Percentiles rank a stretch among this genome's conserved stretches.
These are phyloP conservation scores for Drusus annulatus DNA, from an alignment of 1,140 invertebrate genomes.

Conservation along the genomic window DNA sequence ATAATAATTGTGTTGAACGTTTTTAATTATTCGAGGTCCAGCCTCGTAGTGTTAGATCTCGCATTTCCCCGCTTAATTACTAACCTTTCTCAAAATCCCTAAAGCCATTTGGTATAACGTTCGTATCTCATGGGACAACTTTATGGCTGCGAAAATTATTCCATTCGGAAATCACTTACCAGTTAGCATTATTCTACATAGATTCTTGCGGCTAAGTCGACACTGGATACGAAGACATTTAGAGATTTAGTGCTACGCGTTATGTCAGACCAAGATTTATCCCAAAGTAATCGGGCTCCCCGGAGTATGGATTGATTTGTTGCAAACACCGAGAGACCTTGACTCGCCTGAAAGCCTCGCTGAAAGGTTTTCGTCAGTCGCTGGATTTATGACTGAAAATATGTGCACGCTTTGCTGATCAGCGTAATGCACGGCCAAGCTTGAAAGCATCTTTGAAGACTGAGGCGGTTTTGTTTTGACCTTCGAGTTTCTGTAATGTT, in stretches of 20 bases:
- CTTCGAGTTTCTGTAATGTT: too few relatives aligned
- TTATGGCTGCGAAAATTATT: conserved; percentile 52
- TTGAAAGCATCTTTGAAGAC: too few relatives aligned
- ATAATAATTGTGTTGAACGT: too few relatives aligned
- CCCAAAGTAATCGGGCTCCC: neutral
- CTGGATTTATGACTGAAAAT: neutral
- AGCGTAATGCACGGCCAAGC: too few relatives aligned
- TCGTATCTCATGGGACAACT: conserved; percentile 38
- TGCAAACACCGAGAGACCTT: neutral
- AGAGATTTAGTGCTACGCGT: conserved; percentile 29
- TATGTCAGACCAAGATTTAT: conserved; percentile 17
- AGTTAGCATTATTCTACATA: conserved; percentile 34
- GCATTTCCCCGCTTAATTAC: conserved; percentile 38
- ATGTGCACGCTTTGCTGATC: too few relatives aligned
- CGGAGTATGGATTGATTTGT: conserved; percentile 20
- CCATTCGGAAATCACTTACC: conserved; percentile 53
- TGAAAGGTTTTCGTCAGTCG: conserved; percentile 3
- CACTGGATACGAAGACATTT: conserved; percentile 34
- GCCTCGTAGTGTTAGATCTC: neutral
- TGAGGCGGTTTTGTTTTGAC: too few relatives aligned
- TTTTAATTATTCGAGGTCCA: too few relatives aligned
- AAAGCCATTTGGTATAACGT: conserved; percentile 45
- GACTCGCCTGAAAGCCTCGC: neutral
- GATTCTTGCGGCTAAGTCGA: conserved; percentile 20
- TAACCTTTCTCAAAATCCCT: conserved; percentile 41